phyloP scores from a whole-genome alignment of 2,113 vertebrate species.

The Ptilorrhoa leucosticta region DNA sequence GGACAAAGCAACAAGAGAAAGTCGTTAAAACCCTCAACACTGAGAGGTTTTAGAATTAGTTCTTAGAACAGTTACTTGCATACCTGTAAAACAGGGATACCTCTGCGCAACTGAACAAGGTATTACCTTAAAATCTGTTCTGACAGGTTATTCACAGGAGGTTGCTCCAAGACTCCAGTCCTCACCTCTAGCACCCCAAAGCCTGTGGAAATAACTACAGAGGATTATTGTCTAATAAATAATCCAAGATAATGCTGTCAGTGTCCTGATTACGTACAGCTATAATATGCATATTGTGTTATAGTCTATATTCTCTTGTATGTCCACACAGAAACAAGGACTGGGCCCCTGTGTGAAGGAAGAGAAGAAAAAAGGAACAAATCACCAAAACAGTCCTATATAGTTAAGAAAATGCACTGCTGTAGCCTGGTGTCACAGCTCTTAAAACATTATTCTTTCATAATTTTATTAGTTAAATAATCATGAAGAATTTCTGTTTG shows the following conservation, averaged over 20 bases:
- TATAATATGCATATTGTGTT: background rate
- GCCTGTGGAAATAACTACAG: background rate
- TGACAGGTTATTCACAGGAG: background rate
- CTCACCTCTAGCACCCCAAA: background rate
- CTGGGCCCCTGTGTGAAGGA: background rate
- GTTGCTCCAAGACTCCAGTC: background rate
- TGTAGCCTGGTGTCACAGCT: background rate
- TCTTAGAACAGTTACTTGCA: background rate
- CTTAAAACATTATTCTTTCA: background rate
- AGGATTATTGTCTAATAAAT: background rate
- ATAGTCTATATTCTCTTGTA: background rate
- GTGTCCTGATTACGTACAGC: background rate
- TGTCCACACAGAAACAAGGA: background rate
- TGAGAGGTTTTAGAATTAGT: background rate
- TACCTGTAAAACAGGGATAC: background rate
- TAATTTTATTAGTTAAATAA: constrained; percentile 20
- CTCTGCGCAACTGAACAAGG: background rate
- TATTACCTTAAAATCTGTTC: background rate
- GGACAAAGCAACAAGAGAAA: background rate
- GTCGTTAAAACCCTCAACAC: fast-evolving
- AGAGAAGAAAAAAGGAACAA: background rate
- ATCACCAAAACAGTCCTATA: background rate
- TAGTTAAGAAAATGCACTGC: background rate
- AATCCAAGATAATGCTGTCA: background rate
- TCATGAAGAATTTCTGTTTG: background rate